Base-by-base conservation (phyloP, 2,113 vertebrate species). In the Neodontobutis hainanensis region DNA sequence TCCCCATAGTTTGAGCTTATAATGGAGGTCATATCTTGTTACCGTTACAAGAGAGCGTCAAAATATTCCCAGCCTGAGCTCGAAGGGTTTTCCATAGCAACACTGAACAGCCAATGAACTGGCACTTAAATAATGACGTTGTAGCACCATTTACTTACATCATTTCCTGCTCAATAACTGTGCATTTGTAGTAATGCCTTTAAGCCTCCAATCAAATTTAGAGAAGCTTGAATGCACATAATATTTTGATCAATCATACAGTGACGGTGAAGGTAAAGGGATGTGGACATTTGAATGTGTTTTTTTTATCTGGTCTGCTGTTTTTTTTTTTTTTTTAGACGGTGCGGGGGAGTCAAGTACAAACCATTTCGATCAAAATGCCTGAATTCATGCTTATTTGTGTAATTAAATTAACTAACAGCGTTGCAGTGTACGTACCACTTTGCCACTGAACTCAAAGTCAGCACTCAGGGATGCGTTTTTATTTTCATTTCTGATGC, bases 51-150 rank as follows among this genome's bases (percentile, higher is more conserved):
- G n/a, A 38, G 11, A 73, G 71, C 57, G 36, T 47, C 0, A 2
- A 58, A 57, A 53, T 38, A 14, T 57, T 58, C 68, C 56, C 43
- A 48, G n/a, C 19, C 27, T 11, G 27, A 62, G 32, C 44, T 45
- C 19, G 15, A 35, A 51, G 1, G 16, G 40, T 36, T 68, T 79
- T 46, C 45, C 77, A 72, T 82, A 36, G 78, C 63, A 84, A 81
- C 73, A 71, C 53, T 14, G 5, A 4, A 36, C 61, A 80, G 56
- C 80, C 83, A 85, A 72, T 80, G 47, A 75, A 40, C 34, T 53
- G 6, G 14, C 47, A 38, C 1, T 4, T 0, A 2, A 14, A 11
- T 8, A 35, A 58, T 35, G 55, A 57, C 15, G 56, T 62, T 4
- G 34, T 4, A 34, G 32, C 35, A 12, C 8, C 12, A 11, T 48